Base-by-base conservation (phyloP, 2,113 vertebrate genomes). In the Spermophilus dauricus region DNA sequence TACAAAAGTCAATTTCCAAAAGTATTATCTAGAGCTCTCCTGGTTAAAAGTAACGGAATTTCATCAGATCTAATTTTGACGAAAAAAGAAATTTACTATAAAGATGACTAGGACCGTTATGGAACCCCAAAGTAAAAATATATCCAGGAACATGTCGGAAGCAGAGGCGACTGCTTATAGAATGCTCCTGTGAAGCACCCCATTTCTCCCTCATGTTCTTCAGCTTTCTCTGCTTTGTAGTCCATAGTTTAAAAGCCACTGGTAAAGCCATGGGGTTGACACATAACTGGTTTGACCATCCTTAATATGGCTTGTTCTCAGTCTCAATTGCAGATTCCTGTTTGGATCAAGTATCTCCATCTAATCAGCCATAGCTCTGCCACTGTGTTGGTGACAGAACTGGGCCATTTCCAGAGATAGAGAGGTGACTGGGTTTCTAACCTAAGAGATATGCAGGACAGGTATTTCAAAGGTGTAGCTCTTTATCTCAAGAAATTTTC, bases 1-100 rank as follows among this genome's bases (percentile, higher is more conserved):
- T 88, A 83, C 28, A 45, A 88, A 85, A 93, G 56, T 87, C 30
- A 73, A 37, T 85, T 97, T 95, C 28, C 56, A 91, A 80, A 85
- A 70, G 34, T 56, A 48, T 32, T 90, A 26, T 77, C 61, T 63
- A 48, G 72, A 37, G 53, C 16, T 80, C 65, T 78, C 34, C 48
- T 48, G 0, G 61, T 39, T 89, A 37, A 51, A 69, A 69, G 56
- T 88, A 84, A 91, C 34, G 93, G 91, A 89, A 91, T 7, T 32
- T 65, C n/a, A 53, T 72, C 77, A 48, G 34, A 69, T 88, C 89
- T 58, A 80, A 96, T 80, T 94, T 89, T 69, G 80, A 37, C 45
- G 67, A 14, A 90, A 65, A 63, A 24, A 2, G 22, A 45, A 76
- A 30, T 70, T 86, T 77, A 86, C 92, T 30, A 26, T 42, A 86